phyloP scores from a whole-genome alignment of 2,888 invertebrate genomes.

The Caenorhabditis imperialis region DNA sequence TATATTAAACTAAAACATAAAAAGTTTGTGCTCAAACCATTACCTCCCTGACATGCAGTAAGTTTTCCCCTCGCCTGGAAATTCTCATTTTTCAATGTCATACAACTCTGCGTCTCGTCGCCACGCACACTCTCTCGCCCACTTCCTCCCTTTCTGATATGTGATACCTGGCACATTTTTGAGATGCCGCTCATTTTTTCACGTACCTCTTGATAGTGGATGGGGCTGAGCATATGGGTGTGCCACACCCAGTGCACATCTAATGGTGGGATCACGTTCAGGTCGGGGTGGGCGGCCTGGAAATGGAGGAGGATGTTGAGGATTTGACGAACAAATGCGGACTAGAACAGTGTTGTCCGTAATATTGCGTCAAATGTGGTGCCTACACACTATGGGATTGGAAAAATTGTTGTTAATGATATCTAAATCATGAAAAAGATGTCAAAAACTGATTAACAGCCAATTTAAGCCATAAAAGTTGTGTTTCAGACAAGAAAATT shows the following conservation, averaged over 20 bases:
- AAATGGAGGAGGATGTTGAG: no score
- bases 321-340: no score
- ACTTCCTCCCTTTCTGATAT: conserved; percentile 29
- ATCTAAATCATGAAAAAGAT: no score
- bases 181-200: conserved; percentile 19
- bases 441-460: no score
- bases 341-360: no score
- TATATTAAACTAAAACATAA: no score
- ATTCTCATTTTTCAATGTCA: conserved; percentile 49
- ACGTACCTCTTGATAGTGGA: conserved; percentile 69
- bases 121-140: conserved; percentile 7
- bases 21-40: no score
- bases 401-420: no score
- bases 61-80: conserved; percentile 21
- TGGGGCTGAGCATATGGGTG: conserved; percentile 77
- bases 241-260: conserved; percentile 81
- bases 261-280: conserved; percentile 79
- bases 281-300: conserved; percentile 67
- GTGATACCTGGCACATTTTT: conserved; percentile 48
- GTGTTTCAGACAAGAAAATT: no score
- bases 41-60: conserved; percentile 5
- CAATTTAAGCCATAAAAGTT: no score
- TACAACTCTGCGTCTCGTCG: conserved; percentile 42
- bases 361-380: no score
- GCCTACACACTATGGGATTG: no score